Base-by-base conservation (phyloP, 2,113 vertebrate genomes). In the Labrus mixtus region DNA sequence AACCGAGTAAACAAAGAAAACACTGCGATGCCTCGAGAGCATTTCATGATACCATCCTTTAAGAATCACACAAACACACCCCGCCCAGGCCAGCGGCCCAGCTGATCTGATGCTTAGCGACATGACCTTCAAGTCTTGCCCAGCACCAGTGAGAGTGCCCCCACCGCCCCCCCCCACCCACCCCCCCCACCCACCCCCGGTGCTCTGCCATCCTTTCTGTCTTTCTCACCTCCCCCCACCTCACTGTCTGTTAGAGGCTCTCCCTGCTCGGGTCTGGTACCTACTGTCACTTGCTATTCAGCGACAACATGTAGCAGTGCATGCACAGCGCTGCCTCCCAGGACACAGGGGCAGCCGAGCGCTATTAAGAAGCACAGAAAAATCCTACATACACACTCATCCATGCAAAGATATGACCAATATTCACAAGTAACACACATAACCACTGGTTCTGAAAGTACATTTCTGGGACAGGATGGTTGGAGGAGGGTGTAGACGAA, bases 61-160 rank as follows among this genome's bases (percentile, higher is more conserved):
- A 68, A 80, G 70, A 63, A 66, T 46, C 39, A 62, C 68, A 71
- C 62, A 54, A 70, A 64, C n/a, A 25, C 69, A 61, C 73, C 58
- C 45, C 76, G 23, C 82, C 80, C 83, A 77, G 68, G 56, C 85
- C 72, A 77, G 78, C 67, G 16, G 85, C 68, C 79, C 84, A 68
- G 83, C 89, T 91, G 90, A 93, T 91, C 79, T 91, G 90, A 93
- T 92, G 85, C 89, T 89, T 75, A 79, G 84, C 67, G 90, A 93
- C 92, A 64, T 91, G 90, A 92, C 90, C 90, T 92, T 93, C 87
- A 86, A 83, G 22, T 92, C 79, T 72, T 76, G 55, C 72, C 81
- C 84, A 51, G 83, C 79, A 39, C 83, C 73, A 55, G 60, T 19
- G 76, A 80, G 86, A 86, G 68, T 70, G n/a, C 29, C 6, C 29